These are phyloP conservation scores for Peromyscus aztecus DNA, from an alignment of 2,797 vertebrate species.

Conservation along the genomic window DNA sequence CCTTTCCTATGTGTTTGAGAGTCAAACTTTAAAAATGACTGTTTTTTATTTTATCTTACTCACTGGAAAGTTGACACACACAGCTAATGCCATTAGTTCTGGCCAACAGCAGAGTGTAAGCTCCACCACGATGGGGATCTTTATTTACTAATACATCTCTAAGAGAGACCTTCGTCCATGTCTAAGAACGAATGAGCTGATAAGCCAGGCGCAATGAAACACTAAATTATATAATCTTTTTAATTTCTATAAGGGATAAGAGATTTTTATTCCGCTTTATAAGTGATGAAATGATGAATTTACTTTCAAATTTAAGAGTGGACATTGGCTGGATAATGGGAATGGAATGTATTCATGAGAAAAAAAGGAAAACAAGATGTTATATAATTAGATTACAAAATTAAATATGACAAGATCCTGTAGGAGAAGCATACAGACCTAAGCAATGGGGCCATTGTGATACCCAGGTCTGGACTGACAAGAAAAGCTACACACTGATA, in stretches of 20 bases:
- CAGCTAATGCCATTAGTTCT: background rate
- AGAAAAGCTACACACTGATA: background rate
- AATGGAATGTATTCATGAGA: background rate
- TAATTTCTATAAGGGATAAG: background rate
- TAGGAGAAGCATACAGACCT: background rate
- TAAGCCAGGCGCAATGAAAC: background rate
- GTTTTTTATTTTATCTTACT: background rate
- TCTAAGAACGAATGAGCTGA: background rate
- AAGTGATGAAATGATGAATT: background rate
- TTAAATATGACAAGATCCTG: background rate
- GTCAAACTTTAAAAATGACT: background rate
- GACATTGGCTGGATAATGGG: background rate
- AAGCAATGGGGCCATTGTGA: background rate
- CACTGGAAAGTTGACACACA: background rate
- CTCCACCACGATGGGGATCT: background rate
- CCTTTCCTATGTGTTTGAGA: background rate
- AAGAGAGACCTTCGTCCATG: background rate
- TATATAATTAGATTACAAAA: background rate
- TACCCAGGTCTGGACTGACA: background rate
- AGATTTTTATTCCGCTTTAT: conserved; percentile 8
- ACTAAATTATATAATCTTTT: conserved; percentile 11
- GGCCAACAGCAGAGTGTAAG: background rate
- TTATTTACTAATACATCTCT: background rate
- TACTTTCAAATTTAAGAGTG: background rate
- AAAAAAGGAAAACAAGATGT: background rate